Conservation (phyloP, 2,113 vertebrate species). For the Xyliphius kryptos region DNA sequence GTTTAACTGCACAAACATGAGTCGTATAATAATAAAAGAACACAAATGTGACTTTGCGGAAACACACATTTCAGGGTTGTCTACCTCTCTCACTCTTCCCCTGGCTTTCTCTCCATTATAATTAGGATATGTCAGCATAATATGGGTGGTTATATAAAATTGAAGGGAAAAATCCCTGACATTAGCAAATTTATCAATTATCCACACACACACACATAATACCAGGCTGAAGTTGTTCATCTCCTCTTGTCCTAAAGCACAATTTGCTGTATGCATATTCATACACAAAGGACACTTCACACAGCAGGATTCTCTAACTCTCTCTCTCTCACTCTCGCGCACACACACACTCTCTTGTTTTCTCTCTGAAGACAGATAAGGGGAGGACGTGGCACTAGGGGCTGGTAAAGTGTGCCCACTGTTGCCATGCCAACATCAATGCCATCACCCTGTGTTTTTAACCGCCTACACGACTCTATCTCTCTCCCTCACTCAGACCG, state of each 20-base stretch:
- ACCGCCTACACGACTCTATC: too few relatives aligned
- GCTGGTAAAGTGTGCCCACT: conserved; percentile 27
- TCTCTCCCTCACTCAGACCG: too few relatives aligned
- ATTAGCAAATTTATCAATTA: conserved; percentile 10
- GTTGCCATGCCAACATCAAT: conserved; percentile 42
- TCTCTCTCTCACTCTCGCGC: too few relatives aligned
- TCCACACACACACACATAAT: neutral
- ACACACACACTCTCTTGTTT: too few relatives aligned
- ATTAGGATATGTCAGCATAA: conserved; percentile 1
- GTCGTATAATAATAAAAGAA: conserved; percentile 10
- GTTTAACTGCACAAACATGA: conserved; percentile 14
- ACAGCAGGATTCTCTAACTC: conserved; percentile 18
- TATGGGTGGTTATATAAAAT: conserved; percentile 5
- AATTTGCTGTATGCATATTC: conserved; percentile 31
- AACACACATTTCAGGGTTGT: conserved; percentile 26
- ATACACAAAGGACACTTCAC: conserved; percentile 34
- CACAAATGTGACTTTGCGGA: conserved; percentile 27
- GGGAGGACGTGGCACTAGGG: conserved; percentile 22
- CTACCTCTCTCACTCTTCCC: conserved; percentile 1
- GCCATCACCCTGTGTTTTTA: conserved; percentile 30
- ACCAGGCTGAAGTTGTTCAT: too few relatives aligned
- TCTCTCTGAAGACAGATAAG: neutral
- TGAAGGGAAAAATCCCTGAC: neutral
- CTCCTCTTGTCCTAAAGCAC: too few relatives aligned
- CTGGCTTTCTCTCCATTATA: conserved; percentile 2